Conservation (phyloP, 2,113 vertebrate genomes). For the Patagioenas fasciata region DNA sequence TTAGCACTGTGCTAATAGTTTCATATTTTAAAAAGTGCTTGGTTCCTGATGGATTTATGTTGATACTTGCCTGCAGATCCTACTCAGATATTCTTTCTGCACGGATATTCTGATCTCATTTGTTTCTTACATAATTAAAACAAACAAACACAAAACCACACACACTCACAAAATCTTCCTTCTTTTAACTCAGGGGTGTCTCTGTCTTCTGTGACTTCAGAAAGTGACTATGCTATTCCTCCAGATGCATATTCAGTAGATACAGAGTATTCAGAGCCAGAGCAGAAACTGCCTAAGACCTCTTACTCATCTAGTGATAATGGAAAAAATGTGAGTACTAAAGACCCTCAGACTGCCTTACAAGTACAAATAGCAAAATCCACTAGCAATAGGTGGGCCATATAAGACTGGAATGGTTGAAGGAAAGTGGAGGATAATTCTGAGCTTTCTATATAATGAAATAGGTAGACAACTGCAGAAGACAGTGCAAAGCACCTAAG, state of each 20-base stretch:
- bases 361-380: not conserved
- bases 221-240: constrained; percentile 97
- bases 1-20: not conserved
- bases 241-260: constrained; percentile 95
- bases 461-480: not conserved
- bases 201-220: constrained; percentile 91
- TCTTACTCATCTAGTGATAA: constrained; percentile 85
- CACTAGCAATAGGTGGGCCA: not conserved
- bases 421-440: not conserved
- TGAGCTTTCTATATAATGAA: not conserved
- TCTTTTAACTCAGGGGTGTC: constrained; percentile 84
- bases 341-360: not conserved
- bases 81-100: not conserved
- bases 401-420: not conserved
- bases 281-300: constrained; percentile 93
- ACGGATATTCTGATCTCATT: not conserved
- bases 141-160: not conserved
- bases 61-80: not conserved
- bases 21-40: not conserved
- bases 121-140: not conserved
- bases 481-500: not conserved
- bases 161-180: not conserved
- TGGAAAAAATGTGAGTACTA: constrained; percentile 86
- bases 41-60: not conserved
- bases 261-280: constrained; percentile 90